Evolutionary conservation across 2,113 vertebrate genomes (phyloP).

Genomic region (Psephotus haematonotus): DNA sequence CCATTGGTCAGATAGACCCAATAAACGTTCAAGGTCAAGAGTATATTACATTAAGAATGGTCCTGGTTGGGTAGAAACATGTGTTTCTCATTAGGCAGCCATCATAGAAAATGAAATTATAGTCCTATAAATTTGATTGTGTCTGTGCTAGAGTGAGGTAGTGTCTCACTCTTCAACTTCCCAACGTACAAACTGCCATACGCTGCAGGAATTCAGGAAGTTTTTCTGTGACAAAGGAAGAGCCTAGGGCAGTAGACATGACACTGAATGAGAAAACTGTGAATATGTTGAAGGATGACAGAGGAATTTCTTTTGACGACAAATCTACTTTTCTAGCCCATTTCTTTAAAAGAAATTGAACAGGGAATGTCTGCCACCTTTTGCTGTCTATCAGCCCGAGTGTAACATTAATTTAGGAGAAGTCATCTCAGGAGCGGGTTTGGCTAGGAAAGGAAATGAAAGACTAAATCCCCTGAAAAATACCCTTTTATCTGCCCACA

Average conservation of each 20-base stretch:
- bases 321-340: slow-evolving; percentile 47
- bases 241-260: slow-evolving; percentile 45
- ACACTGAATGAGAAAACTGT: slow-evolving; percentile 59
- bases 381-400: slow-evolving; percentile 34
- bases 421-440: slow-evolving; percentile 42
- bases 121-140: slow-evolving; percentile 71
- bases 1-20: slow-evolving; percentile 42
- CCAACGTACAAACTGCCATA: slow-evolving; percentile 57
- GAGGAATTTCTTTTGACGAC: slow-evolving; percentile 54
- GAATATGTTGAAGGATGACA: slow-evolving; percentile 69
- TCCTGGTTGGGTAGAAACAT: slow-evolving; percentile 69
- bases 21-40: slow-evolving; percentile 69
- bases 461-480: slow-evolving; percentile 18
- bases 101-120: slow-evolving; percentile 79
- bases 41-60: slow-evolving; percentile 51
- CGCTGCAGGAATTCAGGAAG: slow-evolving; percentile 68
- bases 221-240: slow-evolving; percentile 65
- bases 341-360: slow-evolving; percentile 56
- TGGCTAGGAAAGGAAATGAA: slow-evolving; percentile 44
- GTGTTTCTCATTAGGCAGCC: slow-evolving; percentile 66
- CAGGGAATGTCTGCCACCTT: slow-evolving; percentile 45
- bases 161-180: slow-evolving; percentile 78
- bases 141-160: slow-evolving; percentile 75
- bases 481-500: neutral
- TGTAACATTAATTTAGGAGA: slow-evolving; percentile 62